A percentile compares a stretch with the other conserved stretches of the same genome.
phyloP scores from a whole-genome alignment of 2,797 vertebrate genomes.

The Pelochelys cantorii region DNA sequence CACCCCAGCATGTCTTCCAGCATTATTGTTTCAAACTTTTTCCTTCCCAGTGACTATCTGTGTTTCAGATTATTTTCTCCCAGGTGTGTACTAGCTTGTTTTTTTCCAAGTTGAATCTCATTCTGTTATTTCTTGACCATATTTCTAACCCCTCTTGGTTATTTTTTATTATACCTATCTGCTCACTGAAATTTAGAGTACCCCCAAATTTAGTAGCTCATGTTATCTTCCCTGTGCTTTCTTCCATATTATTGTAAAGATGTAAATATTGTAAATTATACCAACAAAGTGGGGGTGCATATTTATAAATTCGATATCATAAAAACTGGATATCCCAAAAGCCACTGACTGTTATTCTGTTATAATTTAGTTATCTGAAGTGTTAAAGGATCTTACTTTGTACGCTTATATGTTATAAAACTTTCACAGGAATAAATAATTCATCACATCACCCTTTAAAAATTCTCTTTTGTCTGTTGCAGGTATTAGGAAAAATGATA shows the following conservation, averaged over 20 bases:
- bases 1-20: background rate
- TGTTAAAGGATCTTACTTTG: background rate
- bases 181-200: background rate
- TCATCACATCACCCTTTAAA: background rate
- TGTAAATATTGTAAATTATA: background rate
- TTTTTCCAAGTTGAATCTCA: background rate
- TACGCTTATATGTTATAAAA: background rate
- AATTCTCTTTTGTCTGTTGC: background rate
- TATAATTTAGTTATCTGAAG: background rate
- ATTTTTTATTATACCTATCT: background rate
- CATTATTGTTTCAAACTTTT: background rate
- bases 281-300: background rate
- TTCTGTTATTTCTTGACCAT: background rate
- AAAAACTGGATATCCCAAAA: background rate
- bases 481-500: background rate
- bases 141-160: background rate
- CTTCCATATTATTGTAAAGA: background rate
- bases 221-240: background rate
- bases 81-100: accelerated
- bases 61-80: background rate
- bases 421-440: background rate
- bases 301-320: background rate
- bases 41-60: background rate
- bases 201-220: background rate
- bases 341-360: background rate